These are phyloP conservation scores for Enteromius anoplus DNA, from an alignment of 2,797 vertebrate genomes.

Conservation along the genomic window DNA sequence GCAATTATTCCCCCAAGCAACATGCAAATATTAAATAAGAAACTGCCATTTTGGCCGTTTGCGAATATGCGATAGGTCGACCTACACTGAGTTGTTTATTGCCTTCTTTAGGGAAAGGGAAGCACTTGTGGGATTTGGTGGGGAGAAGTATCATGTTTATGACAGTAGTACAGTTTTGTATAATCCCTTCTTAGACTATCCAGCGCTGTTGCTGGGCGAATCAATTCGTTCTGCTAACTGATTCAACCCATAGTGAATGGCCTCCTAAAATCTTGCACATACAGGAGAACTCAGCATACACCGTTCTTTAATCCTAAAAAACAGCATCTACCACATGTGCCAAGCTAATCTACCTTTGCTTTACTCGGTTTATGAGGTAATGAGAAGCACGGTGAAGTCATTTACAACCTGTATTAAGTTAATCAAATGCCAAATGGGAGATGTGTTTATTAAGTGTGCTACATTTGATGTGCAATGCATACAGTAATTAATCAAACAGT, in stretches of 20 bases:
- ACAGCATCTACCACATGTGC: not conserved
- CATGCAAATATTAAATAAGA: constrained; percentile 23
- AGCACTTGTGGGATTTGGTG: constrained; percentile 47
- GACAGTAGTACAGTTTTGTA: constrained; percentile 40
- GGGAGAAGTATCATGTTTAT: constrained; percentile 39
- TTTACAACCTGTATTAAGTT: constrained; percentile 18
- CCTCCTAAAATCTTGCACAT: constrained; percentile 26
- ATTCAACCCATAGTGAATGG: constrained; percentile 44
- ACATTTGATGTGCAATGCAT: constrained; percentile 2
- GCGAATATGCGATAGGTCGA: constrained; percentile 28
- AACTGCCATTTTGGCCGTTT: constrained; percentile 10
- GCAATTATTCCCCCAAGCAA: constrained; percentile 30
- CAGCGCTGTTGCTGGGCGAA: constrained; percentile 30
- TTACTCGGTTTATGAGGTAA: constrained; percentile 12
- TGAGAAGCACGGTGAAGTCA: not conserved
- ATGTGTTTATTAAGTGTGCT: constrained; percentile 5
- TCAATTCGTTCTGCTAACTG: constrained; percentile 43
- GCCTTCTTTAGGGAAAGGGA: constrained; percentile 29
- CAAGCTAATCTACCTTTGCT: constrained; percentile 23
- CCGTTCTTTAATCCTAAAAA: constrained; percentile 34
- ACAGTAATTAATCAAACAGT: constrained; percentile 9
- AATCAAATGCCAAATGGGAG: constrained; percentile 15
- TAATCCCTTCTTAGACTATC: constrained; percentile 57
- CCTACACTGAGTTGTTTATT: constrained; percentile 30
- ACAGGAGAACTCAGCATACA: not conserved